Evolutionary conservation across 2,888 invertebrate species (phyloP).

Genomic region (Linnaemya tessellans): DNA sequence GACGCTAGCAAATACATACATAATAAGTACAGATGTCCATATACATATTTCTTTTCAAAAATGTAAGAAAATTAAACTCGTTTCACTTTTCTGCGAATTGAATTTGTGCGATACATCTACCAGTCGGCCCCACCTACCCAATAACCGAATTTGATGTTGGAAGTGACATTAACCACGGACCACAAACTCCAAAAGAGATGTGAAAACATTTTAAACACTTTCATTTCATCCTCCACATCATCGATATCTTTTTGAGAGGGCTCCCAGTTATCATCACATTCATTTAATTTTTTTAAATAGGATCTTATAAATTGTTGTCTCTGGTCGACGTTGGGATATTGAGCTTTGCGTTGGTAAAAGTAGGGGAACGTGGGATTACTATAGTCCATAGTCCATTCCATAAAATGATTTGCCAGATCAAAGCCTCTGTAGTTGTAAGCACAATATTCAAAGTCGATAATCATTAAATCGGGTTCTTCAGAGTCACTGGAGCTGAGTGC

Average conservation of each 20-base stretch:
- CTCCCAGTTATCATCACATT: slow-evolving; percentile 79
- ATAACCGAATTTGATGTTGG: slow-evolving; percentile 96
- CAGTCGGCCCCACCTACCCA: slow-evolving; percentile 87
- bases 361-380: slow-evolving; percentile 90
- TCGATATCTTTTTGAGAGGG: slow-evolving; percentile 85
- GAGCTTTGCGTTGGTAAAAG: slow-evolving; percentile 87
- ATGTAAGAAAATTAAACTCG: too few species aligned
- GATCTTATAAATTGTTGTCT: slow-evolving; percentile 79
- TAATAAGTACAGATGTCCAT: too few species aligned
- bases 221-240: slow-evolving; percentile 89
- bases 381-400: slow-evolving; percentile 96
- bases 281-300: slow-evolving; percentile 80
- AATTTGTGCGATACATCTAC: background rate
- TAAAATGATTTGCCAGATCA: slow-evolving; percentile 97
- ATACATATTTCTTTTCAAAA: too few species aligned
- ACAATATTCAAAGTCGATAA: slow-evolving; percentile 97
- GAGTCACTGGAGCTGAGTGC: slow-evolving; percentile 73
- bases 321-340: slow-evolving; percentile 91
- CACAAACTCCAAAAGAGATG: slow-evolving; percentile 98
- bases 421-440: slow-evolving; percentile 97
- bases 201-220: slow-evolving; percentile 92
- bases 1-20: too few species aligned
- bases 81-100: background rate
- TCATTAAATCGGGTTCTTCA: slow-evolving; percentile 86
- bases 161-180: slow-evolving; percentile 94